A percentile compares a stretch with the other conserved stretches of the same genome.
Evolutionary conservation across 2,888 invertebrate genomes (phyloP).

Genomic region (Scaptomyza cyrtandrae): DNA sequence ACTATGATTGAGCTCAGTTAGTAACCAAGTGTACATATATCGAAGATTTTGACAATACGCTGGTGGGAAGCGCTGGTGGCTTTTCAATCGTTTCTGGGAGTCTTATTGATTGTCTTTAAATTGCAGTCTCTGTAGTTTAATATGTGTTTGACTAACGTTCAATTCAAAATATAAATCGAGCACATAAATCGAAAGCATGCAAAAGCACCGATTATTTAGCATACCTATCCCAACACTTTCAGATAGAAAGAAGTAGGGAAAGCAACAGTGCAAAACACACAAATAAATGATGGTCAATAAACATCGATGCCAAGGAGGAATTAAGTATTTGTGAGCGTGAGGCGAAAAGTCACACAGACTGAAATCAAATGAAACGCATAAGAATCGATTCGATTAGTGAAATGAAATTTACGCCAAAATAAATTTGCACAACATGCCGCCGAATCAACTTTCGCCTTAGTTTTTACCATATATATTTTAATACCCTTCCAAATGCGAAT

Average conservation of each 20-base stretch:
- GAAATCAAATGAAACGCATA: slow-evolving; percentile 76
- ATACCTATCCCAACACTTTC: slow-evolving; percentile 36
- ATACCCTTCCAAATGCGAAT: slow-evolving; percentile 10
- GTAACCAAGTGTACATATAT: slow-evolving; percentile 45
- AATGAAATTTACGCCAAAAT: slow-evolving; percentile 80
- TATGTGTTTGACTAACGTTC: neutral
- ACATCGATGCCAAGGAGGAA: slow-evolving; percentile 18
- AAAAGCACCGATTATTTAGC: slow-evolving; percentile 10
- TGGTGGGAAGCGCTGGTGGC: slow-evolving; percentile 27
- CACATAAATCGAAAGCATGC: slow-evolving; percentile 14
- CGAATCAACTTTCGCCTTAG: slow-evolving; percentile 65
- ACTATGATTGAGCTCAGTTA: slow-evolving; percentile 60
- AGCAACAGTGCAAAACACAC: neutral
- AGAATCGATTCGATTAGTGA: slow-evolving; percentile 79
- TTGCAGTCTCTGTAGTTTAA: neutral
- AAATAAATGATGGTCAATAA: slow-evolving; percentile 53
- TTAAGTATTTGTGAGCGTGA: slow-evolving; percentile 41
- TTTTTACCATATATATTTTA: slow-evolving; percentile 46
- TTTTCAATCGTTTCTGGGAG: too few relatives aligned
- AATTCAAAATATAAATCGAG: neutral
- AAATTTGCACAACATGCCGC: slow-evolving; percentile 75
- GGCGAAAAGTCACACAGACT: slow-evolving; percentile 58
- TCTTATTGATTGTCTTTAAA: too few relatives aligned
- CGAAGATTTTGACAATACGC: slow-evolving; percentile 70
- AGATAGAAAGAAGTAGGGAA: neutral